A percentile compares a stretch with the other conserved stretches of the same genome.
Conservation (phyloP, 2,113 vertebrate genomes). For the Neotragus pygmaeus region DNA sequence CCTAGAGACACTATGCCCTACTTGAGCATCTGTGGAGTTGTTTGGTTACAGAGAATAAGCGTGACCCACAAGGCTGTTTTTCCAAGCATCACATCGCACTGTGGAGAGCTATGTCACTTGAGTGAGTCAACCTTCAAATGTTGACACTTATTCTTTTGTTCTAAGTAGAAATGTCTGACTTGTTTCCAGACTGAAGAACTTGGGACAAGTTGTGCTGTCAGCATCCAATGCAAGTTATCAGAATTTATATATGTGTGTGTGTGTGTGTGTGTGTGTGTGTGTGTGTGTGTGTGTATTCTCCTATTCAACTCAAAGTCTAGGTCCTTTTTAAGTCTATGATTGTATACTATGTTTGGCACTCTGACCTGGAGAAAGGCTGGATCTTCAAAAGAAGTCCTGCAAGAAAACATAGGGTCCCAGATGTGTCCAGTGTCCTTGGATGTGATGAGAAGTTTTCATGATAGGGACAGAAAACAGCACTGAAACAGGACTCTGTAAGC, state of each 20-base stretch:
- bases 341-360: not conserved
- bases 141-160: not conserved
- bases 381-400: not conserved
- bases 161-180: not conserved
- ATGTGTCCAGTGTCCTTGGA: not conserved
- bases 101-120: not conserved
- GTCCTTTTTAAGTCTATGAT: not conserved
- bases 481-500: not conserved
- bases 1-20: not conserved
- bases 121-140: not conserved
- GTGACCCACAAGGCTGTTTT: fast-evolving
- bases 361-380: not conserved
- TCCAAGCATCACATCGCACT: not conserved
- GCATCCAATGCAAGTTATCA: not conserved
- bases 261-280: no score
- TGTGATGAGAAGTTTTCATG: not conserved
- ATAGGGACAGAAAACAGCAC: not conserved
- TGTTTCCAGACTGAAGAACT: not conserved
- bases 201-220: not conserved
- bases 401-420: not conserved
- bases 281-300: no score
- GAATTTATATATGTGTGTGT: no score
- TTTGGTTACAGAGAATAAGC: not conserved
- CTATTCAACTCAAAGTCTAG: not conserved
- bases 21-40: not conserved